These are phyloP conservation scores for Drosophila carrolli DNA, from an alignment of 1,140 invertebrate genomes.

Conservation along the genomic window DNA sequence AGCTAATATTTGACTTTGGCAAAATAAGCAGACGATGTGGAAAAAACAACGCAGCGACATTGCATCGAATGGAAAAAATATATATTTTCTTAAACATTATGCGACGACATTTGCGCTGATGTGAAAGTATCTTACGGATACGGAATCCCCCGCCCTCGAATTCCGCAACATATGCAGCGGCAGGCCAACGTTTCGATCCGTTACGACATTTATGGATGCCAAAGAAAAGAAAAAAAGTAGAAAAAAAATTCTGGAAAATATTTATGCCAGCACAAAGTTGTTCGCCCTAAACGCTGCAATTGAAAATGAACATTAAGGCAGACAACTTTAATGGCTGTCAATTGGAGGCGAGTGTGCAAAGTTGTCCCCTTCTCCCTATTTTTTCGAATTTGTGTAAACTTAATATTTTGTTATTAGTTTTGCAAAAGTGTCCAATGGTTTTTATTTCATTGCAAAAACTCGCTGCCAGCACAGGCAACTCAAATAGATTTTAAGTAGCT, in stretches of 20 bases:
- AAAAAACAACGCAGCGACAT: conserved; percentile 75
- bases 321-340: conserved; percentile 69
- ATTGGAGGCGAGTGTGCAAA: conserved; percentile 55
- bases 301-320: conserved; percentile 67
- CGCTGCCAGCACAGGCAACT: conserved; percentile 27
- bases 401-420: conserved; percentile 78
- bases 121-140: conserved; percentile 48
- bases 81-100: conserved; percentile 72
- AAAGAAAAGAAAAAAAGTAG: conserved; percentile 3
- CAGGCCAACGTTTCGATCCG: conserved; percentile 29
- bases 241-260: conserved; percentile 7
- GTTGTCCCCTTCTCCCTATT: conserved; percentile 27
- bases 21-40: conserved; percentile 82
- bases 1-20: conserved; percentile 82
- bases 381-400: conserved; percentile 65
- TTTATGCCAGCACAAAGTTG: conserved; percentile 39
- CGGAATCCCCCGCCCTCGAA: background rate
- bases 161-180: conserved; percentile 35
- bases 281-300: conserved; percentile 55
- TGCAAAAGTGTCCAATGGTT: conserved; percentile 65
- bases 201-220: conserved; percentile 36
- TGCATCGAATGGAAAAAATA: conserved; percentile 68
- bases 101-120: conserved; percentile 73
- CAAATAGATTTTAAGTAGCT: conserved; percentile 82
- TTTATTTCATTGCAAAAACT: conserved; percentile 35